Percentiles rank a stretch among this genome's conserved stretches.
phyloP scores from a whole-genome alignment of 2,113 vertebrate species.

The Oncorhynchus keta region DNA sequence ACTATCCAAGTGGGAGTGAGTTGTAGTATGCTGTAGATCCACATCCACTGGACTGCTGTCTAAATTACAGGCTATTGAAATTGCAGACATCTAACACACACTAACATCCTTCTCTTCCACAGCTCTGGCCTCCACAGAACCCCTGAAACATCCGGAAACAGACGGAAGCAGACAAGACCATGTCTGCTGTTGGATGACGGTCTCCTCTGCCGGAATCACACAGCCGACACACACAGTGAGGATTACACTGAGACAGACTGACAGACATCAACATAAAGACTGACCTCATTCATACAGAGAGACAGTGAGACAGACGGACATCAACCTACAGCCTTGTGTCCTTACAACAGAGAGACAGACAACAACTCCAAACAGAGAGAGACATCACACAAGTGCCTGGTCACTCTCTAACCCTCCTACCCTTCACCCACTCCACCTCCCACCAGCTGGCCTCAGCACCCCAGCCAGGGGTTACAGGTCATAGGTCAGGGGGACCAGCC shows the following conservation, averaged over 20 bases:
- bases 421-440: constrained; percentile 20
- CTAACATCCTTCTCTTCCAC: constrained; percentile 54
- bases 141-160: too few species aligned
- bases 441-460: constrained; percentile 31
- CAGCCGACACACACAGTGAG: constrained; percentile 19
- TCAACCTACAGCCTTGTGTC: background rate
- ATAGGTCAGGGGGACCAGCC: constrained; percentile 75
- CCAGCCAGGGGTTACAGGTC: constrained; percentile 57
- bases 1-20: too few species aligned
- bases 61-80: too few species aligned
- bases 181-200: constrained; percentile 28
- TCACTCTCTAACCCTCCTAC: constrained; percentile 10
- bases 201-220: constrained; percentile 42
- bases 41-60: too few species aligned
- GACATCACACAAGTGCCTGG: too few species aligned
- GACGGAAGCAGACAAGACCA: constrained; percentile 37
- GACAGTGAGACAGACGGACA: too few species aligned
- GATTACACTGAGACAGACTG: constrained; percentile 35
- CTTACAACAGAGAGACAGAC: background rate
- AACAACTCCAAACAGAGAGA: too few species aligned
- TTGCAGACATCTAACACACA: too few species aligned
- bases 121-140: constrained; percentile 63
- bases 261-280: too few species aligned
- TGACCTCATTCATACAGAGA: background rate
- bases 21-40: too few species aligned